Percentiles rank a stretch among this genome's conserved stretches.
These are phyloP conservation scores for Prionailurus viverrinus DNA, from an alignment of 2,113 vertebrate genomes.

Conservation along the genomic window DNA sequence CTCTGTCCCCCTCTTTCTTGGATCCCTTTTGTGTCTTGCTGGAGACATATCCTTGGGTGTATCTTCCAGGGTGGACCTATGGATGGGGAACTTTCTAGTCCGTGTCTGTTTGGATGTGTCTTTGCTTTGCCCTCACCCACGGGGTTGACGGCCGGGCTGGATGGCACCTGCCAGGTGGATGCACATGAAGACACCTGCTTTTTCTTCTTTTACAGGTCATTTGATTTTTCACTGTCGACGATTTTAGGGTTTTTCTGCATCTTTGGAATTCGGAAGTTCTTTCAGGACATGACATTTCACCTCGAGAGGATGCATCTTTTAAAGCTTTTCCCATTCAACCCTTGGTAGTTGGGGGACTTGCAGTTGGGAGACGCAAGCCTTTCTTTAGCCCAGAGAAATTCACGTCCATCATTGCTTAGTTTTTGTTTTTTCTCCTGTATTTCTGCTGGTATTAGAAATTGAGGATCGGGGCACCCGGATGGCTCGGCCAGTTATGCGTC, in stretches of 20 bases:
- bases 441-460: background rate
- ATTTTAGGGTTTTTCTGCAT: background rate
- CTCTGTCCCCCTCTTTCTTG: background rate
- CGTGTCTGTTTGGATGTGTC: background rate
- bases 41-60: background rate
- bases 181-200: background rate
- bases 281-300: background rate
- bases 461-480: background rate
- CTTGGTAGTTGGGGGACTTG: background rate
- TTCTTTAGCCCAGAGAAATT: background rate
- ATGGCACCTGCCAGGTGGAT: background rate
- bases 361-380: background rate
- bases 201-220: background rate
- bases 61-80: background rate
- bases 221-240: background rate
- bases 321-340: background rate
- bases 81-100: background rate
- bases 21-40: background rate
- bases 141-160: background rate
- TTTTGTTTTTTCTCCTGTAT: background rate
- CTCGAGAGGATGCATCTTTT: background rate
- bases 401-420: background rate
- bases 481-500: background rate
- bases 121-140: background rate
- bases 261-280: constrained; percentile 8